Percentiles rank a stretch among this genome's conserved stretches.
phyloP scores from a whole-genome alignment of 2,113 vertebrate species.

The Talpa occidentalis region DNA sequence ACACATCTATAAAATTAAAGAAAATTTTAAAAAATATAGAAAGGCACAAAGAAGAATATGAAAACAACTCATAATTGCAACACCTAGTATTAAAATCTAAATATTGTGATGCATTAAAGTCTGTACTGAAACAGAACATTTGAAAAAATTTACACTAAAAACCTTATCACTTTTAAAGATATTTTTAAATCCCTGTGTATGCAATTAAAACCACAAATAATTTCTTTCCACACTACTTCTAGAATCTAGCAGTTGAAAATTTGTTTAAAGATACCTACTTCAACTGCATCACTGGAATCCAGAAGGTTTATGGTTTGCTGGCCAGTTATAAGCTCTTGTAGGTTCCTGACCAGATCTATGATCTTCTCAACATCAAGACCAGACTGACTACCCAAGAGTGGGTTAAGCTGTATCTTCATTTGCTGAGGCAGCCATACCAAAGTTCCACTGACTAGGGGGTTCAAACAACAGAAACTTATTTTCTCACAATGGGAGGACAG shows the following conservation, averaged over 20 bases:
- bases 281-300: background rate
- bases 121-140: background rate
- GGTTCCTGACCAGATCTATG: background rate
- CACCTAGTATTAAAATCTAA: slow-evolving; percentile 15
- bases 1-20: background rate
- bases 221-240: background rate
- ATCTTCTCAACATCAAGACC: background rate
- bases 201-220: background rate
- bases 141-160: background rate
- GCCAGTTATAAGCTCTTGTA: background rate
- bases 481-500: background rate
- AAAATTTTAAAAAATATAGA: slow-evolving; percentile 10
- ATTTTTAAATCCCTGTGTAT: background rate
- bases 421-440: background rate
- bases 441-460: background rate
- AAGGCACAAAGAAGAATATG: background rate
- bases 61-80: background rate
- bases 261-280: background rate
- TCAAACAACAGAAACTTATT: background rate
- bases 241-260: background rate
- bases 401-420: background rate
- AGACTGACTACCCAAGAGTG: background rate
- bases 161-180: background rate
- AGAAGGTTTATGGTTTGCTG: background rate
- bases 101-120: background rate